Evolutionary conservation across 2,888 invertebrate genomes (phyloP).

Genomic region (Callyntrura guangdongensis): DNA sequence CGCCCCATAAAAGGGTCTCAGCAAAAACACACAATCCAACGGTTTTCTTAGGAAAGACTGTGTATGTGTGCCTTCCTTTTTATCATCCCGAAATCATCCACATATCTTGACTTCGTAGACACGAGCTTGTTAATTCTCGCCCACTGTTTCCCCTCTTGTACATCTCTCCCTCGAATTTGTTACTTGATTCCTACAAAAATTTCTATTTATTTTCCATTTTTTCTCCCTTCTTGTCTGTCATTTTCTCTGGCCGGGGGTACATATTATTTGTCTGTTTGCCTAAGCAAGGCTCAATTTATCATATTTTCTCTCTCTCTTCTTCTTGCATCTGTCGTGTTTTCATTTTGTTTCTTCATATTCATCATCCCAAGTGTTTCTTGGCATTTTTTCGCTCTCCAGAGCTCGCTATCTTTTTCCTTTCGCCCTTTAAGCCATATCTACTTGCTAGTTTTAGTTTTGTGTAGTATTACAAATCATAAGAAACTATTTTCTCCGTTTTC

Average conservation of each 20-base stretch:
- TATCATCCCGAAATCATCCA: too few species aligned
- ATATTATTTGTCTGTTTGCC: neutral
- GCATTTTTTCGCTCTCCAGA: neutral
- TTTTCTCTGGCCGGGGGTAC: neutral
- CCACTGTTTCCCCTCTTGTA: neutral
- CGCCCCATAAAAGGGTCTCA: too few species aligned
- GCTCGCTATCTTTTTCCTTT: neutral
- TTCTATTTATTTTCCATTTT: constrained; percentile 11
- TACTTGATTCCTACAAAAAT: neutral
- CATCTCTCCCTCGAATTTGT: neutral
- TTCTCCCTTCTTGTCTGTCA: constrained; percentile 32
- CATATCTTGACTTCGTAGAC: neutral
- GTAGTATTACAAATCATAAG: too few species aligned
- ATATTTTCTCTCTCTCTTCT: too few species aligned
- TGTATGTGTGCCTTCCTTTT: too few species aligned
- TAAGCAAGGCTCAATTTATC: constrained; percentile 34
- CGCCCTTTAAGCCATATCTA: too few species aligned
- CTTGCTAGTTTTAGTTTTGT: too few species aligned
- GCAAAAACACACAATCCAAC: neutral
- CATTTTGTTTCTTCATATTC: constrained; percentile 46
- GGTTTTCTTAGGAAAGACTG: neutral
- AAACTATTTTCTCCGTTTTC: neutral
- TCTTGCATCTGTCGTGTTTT: constrained; percentile 47
- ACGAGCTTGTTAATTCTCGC: constrained; percentile 57
- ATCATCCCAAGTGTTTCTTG: neutral